These are phyloP conservation scores for Nephrocerus scutellatus DNA, from an alignment of 2,888 invertebrate genomes.

Conservation along the genomic window DNA sequence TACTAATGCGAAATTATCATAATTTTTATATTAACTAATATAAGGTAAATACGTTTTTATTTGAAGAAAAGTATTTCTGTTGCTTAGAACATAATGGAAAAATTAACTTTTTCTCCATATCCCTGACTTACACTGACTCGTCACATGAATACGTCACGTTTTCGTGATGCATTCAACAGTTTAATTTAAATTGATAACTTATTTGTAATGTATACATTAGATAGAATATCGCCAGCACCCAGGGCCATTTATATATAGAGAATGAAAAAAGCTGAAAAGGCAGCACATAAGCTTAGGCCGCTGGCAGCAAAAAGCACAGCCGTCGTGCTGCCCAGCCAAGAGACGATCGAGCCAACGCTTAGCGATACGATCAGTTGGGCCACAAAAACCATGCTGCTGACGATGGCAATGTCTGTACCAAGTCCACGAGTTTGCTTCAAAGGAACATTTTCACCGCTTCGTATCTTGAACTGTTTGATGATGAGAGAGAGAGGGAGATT, in stretches of 20 bases:
- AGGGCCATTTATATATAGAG: slow-evolving; percentile 43
- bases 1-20: too few species aligned
- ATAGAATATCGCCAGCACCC: too few species aligned
- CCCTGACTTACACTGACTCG: too few species aligned
- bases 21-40: too few species aligned
- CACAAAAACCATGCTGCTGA: slow-evolving; percentile 47
- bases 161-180: too few species aligned
- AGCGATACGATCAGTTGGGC: slow-evolving; percentile 46
- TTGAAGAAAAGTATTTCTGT: too few species aligned
- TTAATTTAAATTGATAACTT: too few species aligned
- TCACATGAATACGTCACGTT: too few species aligned
- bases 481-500: neutral
- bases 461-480: slow-evolving; percentile 35
- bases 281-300: slow-evolving; percentile 40
- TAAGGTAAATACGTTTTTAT: too few species aligned
- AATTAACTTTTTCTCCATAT: too few species aligned
- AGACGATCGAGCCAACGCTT: slow-evolving; percentile 40
- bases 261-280: slow-evolving; percentile 45
- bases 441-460: slow-evolving; percentile 41
- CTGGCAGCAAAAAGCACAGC: slow-evolving; percentile 46
- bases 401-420: slow-evolving; percentile 48
- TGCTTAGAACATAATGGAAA: too few species aligned
- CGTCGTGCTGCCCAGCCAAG: slow-evolving; percentile 40
- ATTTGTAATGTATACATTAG: too few species aligned
- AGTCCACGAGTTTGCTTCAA: slow-evolving; percentile 45